These are phyloP conservation scores for Anagrus nilaparvatae DNA, from an alignment of 1,140 invertebrate genomes.

Conservation along the genomic window DNA sequence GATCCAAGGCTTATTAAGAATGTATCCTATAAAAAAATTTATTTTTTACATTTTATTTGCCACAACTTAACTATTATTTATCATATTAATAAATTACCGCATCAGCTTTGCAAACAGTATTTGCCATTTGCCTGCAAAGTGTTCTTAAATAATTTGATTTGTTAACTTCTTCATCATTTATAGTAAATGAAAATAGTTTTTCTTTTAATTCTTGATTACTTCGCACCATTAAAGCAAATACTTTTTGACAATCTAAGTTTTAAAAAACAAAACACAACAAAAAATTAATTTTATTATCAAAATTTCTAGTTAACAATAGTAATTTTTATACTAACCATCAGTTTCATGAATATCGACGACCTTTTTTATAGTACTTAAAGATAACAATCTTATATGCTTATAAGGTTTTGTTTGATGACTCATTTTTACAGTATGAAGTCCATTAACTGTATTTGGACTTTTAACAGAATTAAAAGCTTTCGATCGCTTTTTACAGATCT, in stretches of 20 bases:
- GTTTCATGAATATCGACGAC: slow-evolving; percentile 83
- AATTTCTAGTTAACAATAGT: not conserved
- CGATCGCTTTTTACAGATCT: slow-evolving; percentile 81
- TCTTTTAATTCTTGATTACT: slow-evolving; percentile 79
- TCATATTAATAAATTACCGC: slow-evolving; percentile 47
- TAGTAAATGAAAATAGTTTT: slow-evolving; percentile 76
- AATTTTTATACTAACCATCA: slow-evolving; percentile 48
- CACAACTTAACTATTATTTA: too few species aligned
- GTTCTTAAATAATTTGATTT: slow-evolving; percentile 71
- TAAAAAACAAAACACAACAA: slow-evolving; percentile 35
- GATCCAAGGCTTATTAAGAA: slow-evolving; percentile 65
- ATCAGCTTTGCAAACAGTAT: slow-evolving; percentile 73
- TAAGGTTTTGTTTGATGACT: slow-evolving; percentile 69
- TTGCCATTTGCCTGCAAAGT: slow-evolving; percentile 80
- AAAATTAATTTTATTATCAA: slow-evolving; percentile 4
- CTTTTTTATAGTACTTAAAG: slow-evolving; percentile 75
- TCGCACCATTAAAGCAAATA: slow-evolving; percentile 78
- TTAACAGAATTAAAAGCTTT: slow-evolving; percentile 61
- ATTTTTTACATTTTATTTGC: too few species aligned
- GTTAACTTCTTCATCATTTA: slow-evolving; percentile 67
- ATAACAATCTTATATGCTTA: slow-evolving; percentile 84
- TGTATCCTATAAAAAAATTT: slow-evolving; percentile 53
- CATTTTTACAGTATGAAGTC: slow-evolving; percentile 45
- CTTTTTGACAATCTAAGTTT: slow-evolving; percentile 80
- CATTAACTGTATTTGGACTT: slow-evolving; percentile 56